These are phyloP conservation scores for Tachycineta bicolor DNA, from an alignment of 2,113 vertebrate species.

Conservation along the genomic window DNA sequence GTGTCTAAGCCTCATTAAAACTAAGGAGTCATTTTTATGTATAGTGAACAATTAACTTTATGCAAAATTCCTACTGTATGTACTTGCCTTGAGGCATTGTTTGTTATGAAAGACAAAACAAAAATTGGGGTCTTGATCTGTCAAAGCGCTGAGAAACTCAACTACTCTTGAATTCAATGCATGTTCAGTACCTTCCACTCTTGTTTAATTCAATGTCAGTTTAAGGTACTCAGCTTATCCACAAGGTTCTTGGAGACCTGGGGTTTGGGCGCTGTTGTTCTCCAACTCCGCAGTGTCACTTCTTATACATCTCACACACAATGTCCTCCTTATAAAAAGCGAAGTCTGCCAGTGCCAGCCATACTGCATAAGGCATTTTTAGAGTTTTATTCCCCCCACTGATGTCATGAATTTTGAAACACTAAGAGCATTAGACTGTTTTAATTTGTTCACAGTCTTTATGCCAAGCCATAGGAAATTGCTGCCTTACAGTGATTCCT, in stretches of 20 bases:
- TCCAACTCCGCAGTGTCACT: neutral
- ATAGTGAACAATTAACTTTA: slow-evolving; percentile 42
- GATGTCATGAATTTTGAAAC: neutral
- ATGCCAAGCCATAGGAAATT: neutral
- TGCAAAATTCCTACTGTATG: neutral
- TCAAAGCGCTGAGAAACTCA: slow-evolving; percentile 21
- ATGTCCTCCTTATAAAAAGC: neutral
- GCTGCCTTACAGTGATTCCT: slow-evolving; percentile 9
- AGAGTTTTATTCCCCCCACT: neutral
- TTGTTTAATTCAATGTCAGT: slow-evolving; percentile 28
- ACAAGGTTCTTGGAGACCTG: neutral
- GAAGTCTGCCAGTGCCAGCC: neutral
- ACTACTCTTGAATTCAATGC: neutral
- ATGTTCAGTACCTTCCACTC: slow-evolving; percentile 8
- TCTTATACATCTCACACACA: neutral
- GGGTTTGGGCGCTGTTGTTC: neutral
- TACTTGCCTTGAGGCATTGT: slow-evolving; percentile 15
- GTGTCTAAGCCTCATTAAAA: slow-evolving; percentile 19
- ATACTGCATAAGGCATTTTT: neutral
- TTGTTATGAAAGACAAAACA: slow-evolving; percentile 45
- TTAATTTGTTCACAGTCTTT: slow-evolving; percentile 33
- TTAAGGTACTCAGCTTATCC: neutral
- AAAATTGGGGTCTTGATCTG: slow-evolving; percentile 39
- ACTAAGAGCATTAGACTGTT: neutral
- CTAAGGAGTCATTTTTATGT: slow-evolving; percentile 7